Conservation (phyloP, 2,888 invertebrate species). For the Esperia sulphurella region DNA sequence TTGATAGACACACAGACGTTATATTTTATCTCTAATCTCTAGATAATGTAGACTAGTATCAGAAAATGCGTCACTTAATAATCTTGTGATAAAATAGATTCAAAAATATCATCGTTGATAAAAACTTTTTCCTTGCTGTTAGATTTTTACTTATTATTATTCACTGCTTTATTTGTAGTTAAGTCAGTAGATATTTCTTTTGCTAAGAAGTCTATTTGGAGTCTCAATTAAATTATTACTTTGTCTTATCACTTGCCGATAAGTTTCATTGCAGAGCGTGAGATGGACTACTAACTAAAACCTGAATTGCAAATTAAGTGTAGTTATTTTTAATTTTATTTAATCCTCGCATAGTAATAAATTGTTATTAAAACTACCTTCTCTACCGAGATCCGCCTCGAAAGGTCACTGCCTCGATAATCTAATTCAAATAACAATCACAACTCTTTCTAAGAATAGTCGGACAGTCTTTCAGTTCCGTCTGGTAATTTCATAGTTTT, state of each 20-base stretch:
- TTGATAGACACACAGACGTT: too few species aligned
- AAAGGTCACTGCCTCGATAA: constrained; percentile 10
- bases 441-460: constrained; percentile 9
- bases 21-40: too few species aligned
- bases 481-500: constrained; percentile 16
- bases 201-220: too few species aligned
- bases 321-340: neutral
- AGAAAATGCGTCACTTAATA: neutral
- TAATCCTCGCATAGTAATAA: neutral
- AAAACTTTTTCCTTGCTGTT: neutral
- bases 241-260: too few species aligned
- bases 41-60: neutral
- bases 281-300: too few species aligned
- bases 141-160: neutral
- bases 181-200: too few species aligned
- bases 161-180: too few species aligned
- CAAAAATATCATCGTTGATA: neutral
- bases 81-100: neutral
- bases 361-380: neutral
- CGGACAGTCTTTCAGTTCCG: constrained; percentile 11
- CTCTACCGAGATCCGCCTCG: constrained; percentile 4
- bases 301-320: neutral
- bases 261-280: too few species aligned
- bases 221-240: too few species aligned
- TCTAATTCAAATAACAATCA: constrained; percentile 13